Base-by-base conservation (phyloP, 2,888 invertebrate genomes). In the Drosophila nr. perissopoda region DNA sequence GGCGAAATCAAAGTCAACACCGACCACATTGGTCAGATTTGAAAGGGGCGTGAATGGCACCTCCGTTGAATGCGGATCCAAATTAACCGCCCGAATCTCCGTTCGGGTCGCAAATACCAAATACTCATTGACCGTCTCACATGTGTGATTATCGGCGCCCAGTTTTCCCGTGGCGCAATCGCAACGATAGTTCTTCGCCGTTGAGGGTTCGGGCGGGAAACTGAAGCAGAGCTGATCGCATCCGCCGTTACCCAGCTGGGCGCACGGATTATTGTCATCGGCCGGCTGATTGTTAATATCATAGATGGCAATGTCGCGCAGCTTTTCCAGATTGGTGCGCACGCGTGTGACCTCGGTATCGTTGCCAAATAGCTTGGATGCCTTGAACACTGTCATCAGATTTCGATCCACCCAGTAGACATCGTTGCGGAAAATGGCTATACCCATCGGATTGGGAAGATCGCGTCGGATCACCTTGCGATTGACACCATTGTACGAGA, bases 161-260 rank as follows among this genome's bases (percentile, higher is more conserved):
- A 98, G 93, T 80, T 96, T 95, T 0, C 99, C 99, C 0, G 97
- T 96, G 0, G 99, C 97, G 91, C 99, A 99, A n/a, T 97, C 97
- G 92, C 99, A 99, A 40, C 94, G 95, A 80, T 95, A 96, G 58
- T 94, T 94, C 33, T 94, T 92, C 4, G 2, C 94, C 93, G 0
- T 57, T 16, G 94, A 90, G 4, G 92, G 87, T 13, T 96, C 96
- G 0, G 95, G 95, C 0, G 99, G 98, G 90, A 96, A 96, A 51
- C 99, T 97, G 93, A 99, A 99, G 92, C 99, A 99, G 0, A 99
- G 94, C 90, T 99, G 99, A 57, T 98, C 97, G 92, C 99, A 99
- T 21, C 96, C 97, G 0, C 97, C 97, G 83, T 97, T 97, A 0
- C 96, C 96, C 1, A 95, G 93, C 82, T 95, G 95, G 25, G 95